Base-by-base conservation (phyloP, 2,888 invertebrate species). In the Lepas anatifera region DNA sequence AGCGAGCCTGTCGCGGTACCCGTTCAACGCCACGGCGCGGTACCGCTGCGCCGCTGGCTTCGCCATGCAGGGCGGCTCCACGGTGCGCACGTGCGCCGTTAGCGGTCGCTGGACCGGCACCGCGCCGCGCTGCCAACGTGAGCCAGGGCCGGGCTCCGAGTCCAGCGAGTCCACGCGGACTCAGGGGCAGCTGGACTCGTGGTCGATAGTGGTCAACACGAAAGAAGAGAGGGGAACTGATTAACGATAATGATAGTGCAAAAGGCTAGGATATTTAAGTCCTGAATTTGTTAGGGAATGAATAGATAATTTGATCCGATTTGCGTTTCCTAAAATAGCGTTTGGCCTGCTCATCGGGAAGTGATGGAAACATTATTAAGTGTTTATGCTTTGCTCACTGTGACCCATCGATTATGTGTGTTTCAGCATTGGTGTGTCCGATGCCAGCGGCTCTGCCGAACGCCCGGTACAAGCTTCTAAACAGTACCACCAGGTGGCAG, bases 81-180 rank as follows among this genome's bases (percentile, higher is more conserved):
- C 72, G 63, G 70, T 75, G 41, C 58, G 58, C 58, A 73, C 73
- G 3, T 76, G 76, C 70, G 74, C 74, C 64, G 70, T 73, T 32
- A 73, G 72, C 70, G 76, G 76, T 3, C 74, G 73, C 63, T 76
- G 76, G 76, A 70, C 72, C 43, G 76, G 75, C 16, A 74, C 74
- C 67, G 70, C 74, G 25, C 76, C 76, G n/a, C 74, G 71, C 63
- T 76, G 76, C 63, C 73, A 72, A 71, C 74, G 76, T 76, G 48
- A 73, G 67, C 69, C 3, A 11, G 13, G 32, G 11, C 32, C 3
- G 48, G 43, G 48, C 43, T 13, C 39, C 39, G 27, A n/a, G n/a
- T n/a, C n/a, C n/a, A n/a, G 22, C 8, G 66, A 7, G 66, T 29
- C 13, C 18, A 10, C 32, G 41, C n/a, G 43, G 48, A 35, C 22